Evolutionary conservation across 2,113 vertebrate species (phyloP), one percentile per base, ranked within the genome.

Genomic region (Barbus barbus): DNA sequence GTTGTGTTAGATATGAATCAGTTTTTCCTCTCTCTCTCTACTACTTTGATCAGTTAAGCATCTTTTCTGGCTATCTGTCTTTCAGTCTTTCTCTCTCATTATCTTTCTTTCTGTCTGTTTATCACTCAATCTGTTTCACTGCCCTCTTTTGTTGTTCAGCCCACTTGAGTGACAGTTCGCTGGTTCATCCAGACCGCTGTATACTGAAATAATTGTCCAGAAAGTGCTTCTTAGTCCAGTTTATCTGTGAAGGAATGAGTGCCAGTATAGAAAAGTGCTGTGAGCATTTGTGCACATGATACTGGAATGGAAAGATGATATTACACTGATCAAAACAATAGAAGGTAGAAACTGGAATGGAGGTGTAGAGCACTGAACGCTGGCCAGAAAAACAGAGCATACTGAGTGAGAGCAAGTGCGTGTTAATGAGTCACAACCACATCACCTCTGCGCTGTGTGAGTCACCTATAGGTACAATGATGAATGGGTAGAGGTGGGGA

Each of bases 391-490:
- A 24, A 31, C 36, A 53, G 18, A 6, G 67, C 61, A 53, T 83
- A 78, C 67, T 53, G 72, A 28, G 76, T 58, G 65, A 41, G 77
- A 78, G 74, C 24, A 28, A 63, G 80, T 36, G 41, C 11, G 26
- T 69, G 82, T 73, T 69, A 6, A 87, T 92, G 92, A 94, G 88
- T 94, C 92, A 94, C 84, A 85, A 5, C 84, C 86, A 67, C 86
- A 88, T 89, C 90, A 89, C 41, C 91, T 88, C 92, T 92, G 93
- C 91, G 94, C 92, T 91, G 90, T 90, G 89, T 94, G 92, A 94
- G 91, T 94, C 93, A 94, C 91, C 90, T 91, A 92, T 89, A 90
- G 90, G 90, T 90, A 89, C 84, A 80, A 76, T 89, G 86, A 89
- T 90, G 75, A 74, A 74, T 14, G 13, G 46, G 4, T 48, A 67